These are phyloP conservation scores for Diogma glabrata DNA, from an alignment of 2,888 invertebrate species.

Conservation along the genomic window DNA sequence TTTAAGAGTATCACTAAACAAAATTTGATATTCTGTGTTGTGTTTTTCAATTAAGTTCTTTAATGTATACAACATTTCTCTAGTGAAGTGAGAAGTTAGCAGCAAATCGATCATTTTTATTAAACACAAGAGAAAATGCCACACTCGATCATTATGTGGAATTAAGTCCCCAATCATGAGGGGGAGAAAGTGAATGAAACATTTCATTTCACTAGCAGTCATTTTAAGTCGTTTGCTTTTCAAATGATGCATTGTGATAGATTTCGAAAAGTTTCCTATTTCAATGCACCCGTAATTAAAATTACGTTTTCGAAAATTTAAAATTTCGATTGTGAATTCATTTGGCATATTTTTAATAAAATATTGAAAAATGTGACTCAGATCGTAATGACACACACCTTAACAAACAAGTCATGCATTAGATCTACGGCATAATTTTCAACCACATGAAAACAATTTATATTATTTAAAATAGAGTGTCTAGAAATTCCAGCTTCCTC, in stretches of 20 bases:
- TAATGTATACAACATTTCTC: neutral
- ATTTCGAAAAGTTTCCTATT: neutral
- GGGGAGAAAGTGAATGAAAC: neutral
- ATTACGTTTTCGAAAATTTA: slow-evolving; percentile 11
- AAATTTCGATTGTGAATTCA: slow-evolving; percentile 6
- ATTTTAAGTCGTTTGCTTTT: slow-evolving; percentile 5
- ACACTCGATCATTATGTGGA: slow-evolving; percentile 7
- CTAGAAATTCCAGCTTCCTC: neutral
- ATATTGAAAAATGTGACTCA: slow-evolving; percentile 5
- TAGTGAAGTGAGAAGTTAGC: neutral
- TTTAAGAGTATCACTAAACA: neutral
- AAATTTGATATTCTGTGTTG: neutral
- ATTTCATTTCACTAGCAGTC: slow-evolving; percentile 12
- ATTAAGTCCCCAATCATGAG: slow-evolving; percentile 10
- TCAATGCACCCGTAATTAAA: slow-evolving; percentile 12
- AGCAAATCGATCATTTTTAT: slow-evolving; percentile 11
- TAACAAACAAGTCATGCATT: slow-evolving; percentile 12
- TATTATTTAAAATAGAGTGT: neutral
- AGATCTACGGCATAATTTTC: slow-evolving; percentile 10
- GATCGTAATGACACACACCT: slow-evolving; percentile 14
- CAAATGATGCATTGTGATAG: slow-evolving; percentile 9
- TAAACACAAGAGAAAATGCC: slow-evolving; percentile 10
- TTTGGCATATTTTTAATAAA: neutral
- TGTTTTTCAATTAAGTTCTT: slow-evolving; percentile 10
- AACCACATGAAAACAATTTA: slow-evolving; percentile 1